phyloP scores from a whole-genome alignment of 2,888 invertebrate genomes.

The Oeneis ivallda region DNA sequence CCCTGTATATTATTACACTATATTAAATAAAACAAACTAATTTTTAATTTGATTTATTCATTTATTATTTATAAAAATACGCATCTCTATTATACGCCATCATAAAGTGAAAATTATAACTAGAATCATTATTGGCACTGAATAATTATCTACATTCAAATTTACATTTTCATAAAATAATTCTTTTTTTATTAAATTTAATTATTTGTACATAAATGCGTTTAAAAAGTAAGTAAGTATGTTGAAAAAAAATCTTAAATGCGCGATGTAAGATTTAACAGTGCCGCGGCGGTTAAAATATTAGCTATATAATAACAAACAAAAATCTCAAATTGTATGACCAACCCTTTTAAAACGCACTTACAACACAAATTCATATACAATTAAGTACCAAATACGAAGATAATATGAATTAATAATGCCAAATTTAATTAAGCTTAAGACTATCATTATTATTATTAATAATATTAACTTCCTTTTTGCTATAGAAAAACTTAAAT shows the following conservation, averaged over 20 bases:
- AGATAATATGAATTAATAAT: conserved; percentile 11
- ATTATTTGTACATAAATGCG: conserved; percentile 8
- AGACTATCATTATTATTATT: conserved; percentile 9
- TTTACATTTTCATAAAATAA: conserved; percentile 25
- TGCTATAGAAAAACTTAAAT: conserved; percentile 8
- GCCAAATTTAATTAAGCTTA: conserved; percentile 33
- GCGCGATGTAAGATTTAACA: too few species aligned
- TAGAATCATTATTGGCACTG: conserved; percentile 51
- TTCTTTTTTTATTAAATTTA: not conserved
- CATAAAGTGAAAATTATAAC: conserved; percentile 48
- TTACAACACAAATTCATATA: conserved; percentile 1
- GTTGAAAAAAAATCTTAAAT: too few species aligned
- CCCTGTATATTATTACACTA: too few species aligned
- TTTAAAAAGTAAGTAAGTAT: not conserved
- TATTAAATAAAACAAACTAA: conserved; percentile 2
- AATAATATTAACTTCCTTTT: conserved; percentile 9
- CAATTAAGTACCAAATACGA: conserved; percentile 18
- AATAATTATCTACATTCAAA: conserved; percentile 39
- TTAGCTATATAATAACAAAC: too few species aligned
- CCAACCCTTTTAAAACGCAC: not conserved
- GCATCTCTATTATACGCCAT: conserved; percentile 46
- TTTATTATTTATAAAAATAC: conserved; percentile 59
- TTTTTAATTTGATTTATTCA: conserved; percentile 44
- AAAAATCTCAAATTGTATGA: too few species aligned
- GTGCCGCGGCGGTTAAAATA: too few species aligned